Percentiles rank a stretch among this genome's conserved stretches.
Evolutionary conservation across 2,113 vertebrate species (phyloP).

Genomic region (Oncorhynchus gorbuscha): DNA sequence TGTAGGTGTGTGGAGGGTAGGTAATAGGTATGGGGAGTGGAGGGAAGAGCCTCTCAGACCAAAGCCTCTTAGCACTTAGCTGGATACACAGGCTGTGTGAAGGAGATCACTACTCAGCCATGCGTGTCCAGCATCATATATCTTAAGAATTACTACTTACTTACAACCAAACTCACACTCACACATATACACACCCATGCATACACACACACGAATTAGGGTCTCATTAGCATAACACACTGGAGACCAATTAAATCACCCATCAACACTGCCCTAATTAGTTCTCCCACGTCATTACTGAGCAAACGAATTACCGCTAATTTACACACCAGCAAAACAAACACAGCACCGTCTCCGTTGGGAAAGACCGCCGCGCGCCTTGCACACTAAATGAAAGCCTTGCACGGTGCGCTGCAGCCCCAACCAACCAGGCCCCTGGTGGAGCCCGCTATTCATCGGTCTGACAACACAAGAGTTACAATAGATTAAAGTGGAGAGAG

Average conservation of each 20-base stretch:
- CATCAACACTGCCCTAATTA: slow-evolving; percentile 79
- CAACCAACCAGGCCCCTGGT: background rate
- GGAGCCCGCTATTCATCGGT: background rate
- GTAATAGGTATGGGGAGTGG: slow-evolving; percentile 3
- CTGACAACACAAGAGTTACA: slow-evolving; percentile 2
- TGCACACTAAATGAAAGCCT: slow-evolving; percentile 52
- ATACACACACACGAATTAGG: slow-evolving; percentile 64
- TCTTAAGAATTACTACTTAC: slow-evolving; percentile 39
- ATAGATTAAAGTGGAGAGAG: background rate
- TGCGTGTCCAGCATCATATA: slow-evolving; percentile 40
- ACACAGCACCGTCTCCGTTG: slow-evolving; percentile 68
- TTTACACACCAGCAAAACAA: slow-evolving; percentile 77
- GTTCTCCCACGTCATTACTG: slow-evolving; percentile 76
- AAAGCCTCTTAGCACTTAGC: slow-evolving; percentile 7
- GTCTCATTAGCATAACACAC: slow-evolving; percentile 76
- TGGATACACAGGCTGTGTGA: slow-evolving; percentile 32
- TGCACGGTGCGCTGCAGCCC: background rate
- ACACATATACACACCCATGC: slow-evolving; percentile 15
- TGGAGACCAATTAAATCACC: slow-evolving; percentile 78
- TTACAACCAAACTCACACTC: background rate
- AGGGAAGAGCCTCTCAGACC: background rate
- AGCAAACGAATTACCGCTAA: slow-evolving; percentile 79
- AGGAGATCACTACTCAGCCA: slow-evolving; percentile 39
- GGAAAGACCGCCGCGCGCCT: slow-evolving; percentile 51
- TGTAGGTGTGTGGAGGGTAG: background rate